Conservation (phyloP, 2,797 vertebrate species). For the Steatocranus sp. region DNA sequence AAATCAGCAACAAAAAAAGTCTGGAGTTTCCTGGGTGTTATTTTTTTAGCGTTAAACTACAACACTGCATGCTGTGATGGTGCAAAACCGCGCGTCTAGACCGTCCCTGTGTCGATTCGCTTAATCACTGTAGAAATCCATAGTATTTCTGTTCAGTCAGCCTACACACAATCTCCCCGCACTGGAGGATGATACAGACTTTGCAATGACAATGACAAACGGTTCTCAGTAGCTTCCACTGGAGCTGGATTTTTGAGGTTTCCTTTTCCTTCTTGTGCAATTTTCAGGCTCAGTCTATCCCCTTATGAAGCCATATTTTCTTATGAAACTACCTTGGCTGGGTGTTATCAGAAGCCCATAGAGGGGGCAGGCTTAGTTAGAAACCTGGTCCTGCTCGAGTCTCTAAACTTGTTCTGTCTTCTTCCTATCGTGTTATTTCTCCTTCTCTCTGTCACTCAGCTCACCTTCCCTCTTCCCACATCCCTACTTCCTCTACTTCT, state of each 20-base stretch:
- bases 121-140: constrained; percentile 42
- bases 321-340: not conserved
- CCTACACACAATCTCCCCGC: constrained; percentile 27
- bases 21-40: not conserved
- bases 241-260: not conserved
- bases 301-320: not conserved
- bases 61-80: not conserved
- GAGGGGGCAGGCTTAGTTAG: not conserved
- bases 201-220: constrained; percentile 36
- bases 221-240: constrained; percentile 1
- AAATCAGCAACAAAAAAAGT: not conserved
- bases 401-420: not conserved
- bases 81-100: constrained; percentile 2
- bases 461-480: not conserved
- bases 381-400: not conserved
- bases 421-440: not conserved
- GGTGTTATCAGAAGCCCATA: not conserved
- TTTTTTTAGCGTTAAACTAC: not conserved
- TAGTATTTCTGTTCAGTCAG: constrained; percentile 44
- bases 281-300: not conserved
- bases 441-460: not conserved
- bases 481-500: not conserved
- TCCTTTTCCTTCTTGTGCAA: not conserved
- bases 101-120: constrained; percentile 7
- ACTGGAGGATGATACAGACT: constrained; percentile 32